Percentiles rank a stretch among this genome's conserved stretches.
These are phyloP conservation scores for Rachycentron canadum DNA, from an alignment of 2,797 vertebrate species.

Conservation along the genomic window DNA sequence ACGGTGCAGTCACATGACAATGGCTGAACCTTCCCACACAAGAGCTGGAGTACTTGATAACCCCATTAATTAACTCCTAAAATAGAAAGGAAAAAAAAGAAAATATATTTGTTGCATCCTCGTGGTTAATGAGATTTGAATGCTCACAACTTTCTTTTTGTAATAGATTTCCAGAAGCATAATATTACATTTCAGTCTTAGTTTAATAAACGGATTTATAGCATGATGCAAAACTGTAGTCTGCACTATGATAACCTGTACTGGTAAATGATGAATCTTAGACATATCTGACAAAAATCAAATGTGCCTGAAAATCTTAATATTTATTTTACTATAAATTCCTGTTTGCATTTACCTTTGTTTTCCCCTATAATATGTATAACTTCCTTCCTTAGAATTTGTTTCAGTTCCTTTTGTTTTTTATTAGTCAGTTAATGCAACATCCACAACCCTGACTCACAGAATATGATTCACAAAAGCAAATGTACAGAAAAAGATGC, in stretches of 20 bases:
- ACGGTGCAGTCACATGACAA: slow-evolving; percentile 54
- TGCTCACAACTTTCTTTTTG: neutral
- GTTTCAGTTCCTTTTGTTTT: too few species aligned
- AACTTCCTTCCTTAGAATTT: neutral
- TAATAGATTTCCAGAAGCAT: neutral
- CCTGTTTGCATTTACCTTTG: neutral
- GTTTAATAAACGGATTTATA: neutral
- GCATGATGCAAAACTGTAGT: neutral
- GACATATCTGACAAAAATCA: neutral
- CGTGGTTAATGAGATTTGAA: neutral
- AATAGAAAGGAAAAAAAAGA: too few species aligned
- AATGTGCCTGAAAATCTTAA: neutral
- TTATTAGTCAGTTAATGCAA: too few species aligned
- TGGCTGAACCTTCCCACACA: slow-evolving; percentile 15
- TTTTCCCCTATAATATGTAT: neutral
- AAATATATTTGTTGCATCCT: neutral
- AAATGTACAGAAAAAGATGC: neutral
- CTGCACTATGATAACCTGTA: neutral
- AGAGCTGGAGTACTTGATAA: neutral
- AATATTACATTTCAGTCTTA: neutral
- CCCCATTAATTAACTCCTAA: neutral
- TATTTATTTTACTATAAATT: neutral
- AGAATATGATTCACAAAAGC: neutral
- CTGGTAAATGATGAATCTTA: neutral
- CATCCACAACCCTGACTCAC: neutral